Percentiles rank a stretch among this genome's conserved stretches.
Evolutionary conservation across 35 echinoderm and acorn worm genomes (phyloP).

Genomic region (Anneissia japonica): DNA sequence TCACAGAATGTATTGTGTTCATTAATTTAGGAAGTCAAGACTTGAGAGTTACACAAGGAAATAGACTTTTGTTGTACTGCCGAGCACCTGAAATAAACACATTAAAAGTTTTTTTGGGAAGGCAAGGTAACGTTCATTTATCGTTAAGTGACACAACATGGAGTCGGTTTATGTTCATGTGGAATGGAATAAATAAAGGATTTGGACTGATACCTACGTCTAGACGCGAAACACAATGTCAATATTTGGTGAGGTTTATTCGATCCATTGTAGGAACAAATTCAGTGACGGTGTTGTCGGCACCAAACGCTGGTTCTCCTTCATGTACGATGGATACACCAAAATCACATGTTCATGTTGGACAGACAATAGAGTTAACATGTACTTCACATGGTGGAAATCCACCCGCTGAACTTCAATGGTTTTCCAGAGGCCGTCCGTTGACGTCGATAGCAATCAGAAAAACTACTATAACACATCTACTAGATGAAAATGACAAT

Average conservation of each 20-base stretch:
- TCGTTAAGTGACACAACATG: neutral
- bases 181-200: neutral
- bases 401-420: slow-evolving; percentile 28
- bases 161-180: neutral
- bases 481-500: slow-evolving; percentile 8
- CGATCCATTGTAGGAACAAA: neutral
- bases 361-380: slow-evolving; percentile 14
- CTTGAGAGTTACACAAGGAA: neutral
- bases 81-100: neutral
- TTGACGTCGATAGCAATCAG: neutral
- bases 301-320: slow-evolving; percentile 34
- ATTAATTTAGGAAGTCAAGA: neutral
- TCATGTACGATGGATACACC: slow-evolving; percentile 31
- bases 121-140: neutral
- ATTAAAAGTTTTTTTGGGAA: neutral
- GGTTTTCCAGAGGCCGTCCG: neutral
- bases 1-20: neutral
- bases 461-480: neutral
- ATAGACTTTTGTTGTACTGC: neutral
- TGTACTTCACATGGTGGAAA: slow-evolving; percentile 41
- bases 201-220: neutral
- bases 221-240: neutral
- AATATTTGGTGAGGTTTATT: neutral
- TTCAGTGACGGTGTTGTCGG: neutral
- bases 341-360: neutral